Base-by-base conservation (phyloP, 2,797 vertebrate species). In the Spinibarbus caldwelli region DNA sequence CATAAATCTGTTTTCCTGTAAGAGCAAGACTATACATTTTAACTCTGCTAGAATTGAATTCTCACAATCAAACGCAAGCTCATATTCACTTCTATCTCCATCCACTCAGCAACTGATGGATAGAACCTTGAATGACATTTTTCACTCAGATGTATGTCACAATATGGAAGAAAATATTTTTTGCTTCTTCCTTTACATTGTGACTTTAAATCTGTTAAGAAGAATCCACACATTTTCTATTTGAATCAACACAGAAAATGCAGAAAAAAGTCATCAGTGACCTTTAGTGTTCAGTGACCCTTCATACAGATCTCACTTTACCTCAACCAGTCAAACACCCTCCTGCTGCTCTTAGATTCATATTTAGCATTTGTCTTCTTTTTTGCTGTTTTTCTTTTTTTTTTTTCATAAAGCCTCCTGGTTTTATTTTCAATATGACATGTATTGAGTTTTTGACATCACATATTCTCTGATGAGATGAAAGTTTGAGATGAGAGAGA, bases 401-500 rank as follows among this genome's bases (percentile, higher is more conserved):
- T 73, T 36, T 52, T 78, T 41, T 6, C 14, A 49, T 83, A 29
- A 66, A 34, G 23, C 43, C 43, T 76, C 45, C 17, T 77, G 45
- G 59, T 59, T 26, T 59, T 66, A 4, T 75, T 62, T 66, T 75
- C 57, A 29, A 38, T 6, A 83, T 26, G 59, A 77, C 81, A 83
- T 83, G 23, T 31, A 64, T 52, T 47, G 15, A 19, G 77, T 21
- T 15, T 76, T 77, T 52, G 59, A 67, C 72, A 43, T 77, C n/a
- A 31, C 34, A 67, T 11, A 19, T 72, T 52, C 57, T 73, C 43
- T 83, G 38, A 41, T 49, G 45, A 47, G 66, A 59, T 79, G 29
- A 79, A 79, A 71, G 67, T 57, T 68, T 36, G 75, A 47, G 36
- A 70, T 67, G 52, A 62, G 77, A 84, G 49, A 31, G 59, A 54